Conservation (phyloP, 2,888 invertebrate genomes). For the Drosophila robusta region DNA sequence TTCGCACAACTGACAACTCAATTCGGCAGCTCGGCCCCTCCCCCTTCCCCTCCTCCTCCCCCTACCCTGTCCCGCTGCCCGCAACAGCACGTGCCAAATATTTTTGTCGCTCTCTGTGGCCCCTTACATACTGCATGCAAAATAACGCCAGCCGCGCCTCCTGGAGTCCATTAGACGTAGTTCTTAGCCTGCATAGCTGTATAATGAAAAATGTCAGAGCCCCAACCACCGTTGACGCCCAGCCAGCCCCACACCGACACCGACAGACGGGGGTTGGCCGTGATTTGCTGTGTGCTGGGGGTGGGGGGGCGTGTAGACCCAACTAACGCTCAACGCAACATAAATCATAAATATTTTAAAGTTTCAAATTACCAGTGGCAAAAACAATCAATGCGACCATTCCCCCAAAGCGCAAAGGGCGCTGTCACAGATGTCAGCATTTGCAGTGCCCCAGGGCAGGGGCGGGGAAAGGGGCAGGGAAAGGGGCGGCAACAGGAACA, state of each 20-base stretch:
- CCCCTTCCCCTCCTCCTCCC: neutral
- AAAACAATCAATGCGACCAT: conserved; percentile 66
- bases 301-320: conserved; percentile 11
- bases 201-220: conserved; percentile 66
- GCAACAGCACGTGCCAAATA: conserved; percentile 74
- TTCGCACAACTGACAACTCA: conserved; percentile 82
- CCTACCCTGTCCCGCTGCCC: conserved; percentile 3
- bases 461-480: conserved; percentile 1
- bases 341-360: conserved; percentile 79
- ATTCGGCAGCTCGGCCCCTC: conserved; percentile 62
- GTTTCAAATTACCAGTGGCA: conserved; percentile 75
- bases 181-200: conserved; percentile 58
- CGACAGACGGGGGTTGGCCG: conserved; percentile 53
- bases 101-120: conserved; percentile 53
- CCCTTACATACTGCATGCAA: conserved; percentile 54
- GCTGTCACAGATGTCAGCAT: conserved; percentile 71
- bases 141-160: conserved; percentile 46
- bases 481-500: neutral
- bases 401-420: conserved; percentile 13
- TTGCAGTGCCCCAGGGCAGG: conserved; percentile 44
- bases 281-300: conserved; percentile 33
- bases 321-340: conserved; percentile 64
- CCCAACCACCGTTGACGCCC: conserved; percentile 10
- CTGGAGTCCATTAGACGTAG: conserved; percentile 58
- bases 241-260: conserved; percentile 3